Base-by-base conservation (phyloP, 1,140 invertebrate genomes). In the Penaeus chinensis region DNA sequence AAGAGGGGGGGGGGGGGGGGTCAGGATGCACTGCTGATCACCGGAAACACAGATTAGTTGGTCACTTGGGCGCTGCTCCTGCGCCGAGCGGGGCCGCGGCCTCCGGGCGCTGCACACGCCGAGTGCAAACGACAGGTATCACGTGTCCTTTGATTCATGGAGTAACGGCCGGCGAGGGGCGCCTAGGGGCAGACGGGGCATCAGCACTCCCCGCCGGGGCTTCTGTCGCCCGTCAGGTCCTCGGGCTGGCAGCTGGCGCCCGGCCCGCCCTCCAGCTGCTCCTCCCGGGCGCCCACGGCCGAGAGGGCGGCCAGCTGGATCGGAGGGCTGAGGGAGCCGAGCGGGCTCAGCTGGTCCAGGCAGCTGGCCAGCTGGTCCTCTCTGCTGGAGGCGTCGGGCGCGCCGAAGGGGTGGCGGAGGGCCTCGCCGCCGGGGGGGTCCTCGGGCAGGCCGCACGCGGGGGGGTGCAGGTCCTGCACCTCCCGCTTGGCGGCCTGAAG, bases 401-500 rank as follows among this genome's bases (percentile, higher is more conserved):
- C 20, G 71, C 18, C 27, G 71, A 74, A 87, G 32, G 27, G 4
- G 13, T 20, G 54, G 54, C 32, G 65, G 63, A 87, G 60, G 65
- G 27, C 27, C 63, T 79, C 3, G 32, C 61, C 2, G 85, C 82
- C 32, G 61, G 54, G 54, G 10, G 54, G 11, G 10, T 54, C 54
- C 42, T 77, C 85, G 3, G 85, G 62, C 24, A 83, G 10, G 85
- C 82, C 62, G 80, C 80, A 78, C 11, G 82, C 85, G 32, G 85
- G 82, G 11, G 76, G 47, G 8, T 54, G 54, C 54, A 62, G 32
- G 37, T 87, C 80, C 27, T 76, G 79, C 60, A 54, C 80, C 71
- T 87, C 85, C 20, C 82, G 80, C 32, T 87, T 87, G 60, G 85
- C 76, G 69, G 85, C 63, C 65, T 76, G 80, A 8, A 87, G 37